These are phyloP conservation scores for Sinocyclocheilus rhinocerous DNA, from an alignment of 2,113 vertebrate genomes.

Conservation along the genomic window DNA sequence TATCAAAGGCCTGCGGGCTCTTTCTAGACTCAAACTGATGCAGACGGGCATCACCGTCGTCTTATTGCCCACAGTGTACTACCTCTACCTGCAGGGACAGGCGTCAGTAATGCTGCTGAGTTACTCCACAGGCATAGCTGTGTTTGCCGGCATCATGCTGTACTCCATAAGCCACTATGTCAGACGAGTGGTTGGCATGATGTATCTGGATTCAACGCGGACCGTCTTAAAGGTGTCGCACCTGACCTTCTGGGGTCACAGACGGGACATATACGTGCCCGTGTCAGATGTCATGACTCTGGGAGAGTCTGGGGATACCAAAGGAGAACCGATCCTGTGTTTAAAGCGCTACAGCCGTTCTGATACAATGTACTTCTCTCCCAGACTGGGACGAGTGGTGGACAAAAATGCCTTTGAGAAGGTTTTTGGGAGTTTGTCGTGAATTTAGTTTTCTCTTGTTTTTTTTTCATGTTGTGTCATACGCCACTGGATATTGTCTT, in stretches of 20 bases:
- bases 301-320: constrained; percentile 76
- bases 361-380: constrained; percentile 82
- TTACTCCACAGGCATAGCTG: constrained; percentile 68
- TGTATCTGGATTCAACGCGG: constrained; percentile 81
- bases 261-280: constrained; percentile 81
- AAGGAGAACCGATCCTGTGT: constrained; percentile 75
- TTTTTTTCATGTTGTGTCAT: not conserved
- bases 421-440: constrained; percentile 81
- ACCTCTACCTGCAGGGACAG: constrained; percentile 77
- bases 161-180: constrained; percentile 85
- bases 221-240: constrained; percentile 83
- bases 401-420: constrained; percentile 78
- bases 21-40: constrained; percentile 87
- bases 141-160: constrained; percentile 84
- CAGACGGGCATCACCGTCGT: constrained; percentile 81
- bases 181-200: constrained; percentile 86
- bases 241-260: constrained; percentile 90
- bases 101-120: constrained; percentile 63
- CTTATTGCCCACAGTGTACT: constrained; percentile 78
- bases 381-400: constrained; percentile 80
- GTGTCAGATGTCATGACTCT: constrained; percentile 81
- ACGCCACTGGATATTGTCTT: not conserved
- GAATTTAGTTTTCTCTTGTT: not conserved
- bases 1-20: constrained; percentile 75
- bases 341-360: constrained; percentile 77